phyloP scores from a whole-genome alignment of 2,888 invertebrate species.

The Erpobdella octoculata region DNA sequence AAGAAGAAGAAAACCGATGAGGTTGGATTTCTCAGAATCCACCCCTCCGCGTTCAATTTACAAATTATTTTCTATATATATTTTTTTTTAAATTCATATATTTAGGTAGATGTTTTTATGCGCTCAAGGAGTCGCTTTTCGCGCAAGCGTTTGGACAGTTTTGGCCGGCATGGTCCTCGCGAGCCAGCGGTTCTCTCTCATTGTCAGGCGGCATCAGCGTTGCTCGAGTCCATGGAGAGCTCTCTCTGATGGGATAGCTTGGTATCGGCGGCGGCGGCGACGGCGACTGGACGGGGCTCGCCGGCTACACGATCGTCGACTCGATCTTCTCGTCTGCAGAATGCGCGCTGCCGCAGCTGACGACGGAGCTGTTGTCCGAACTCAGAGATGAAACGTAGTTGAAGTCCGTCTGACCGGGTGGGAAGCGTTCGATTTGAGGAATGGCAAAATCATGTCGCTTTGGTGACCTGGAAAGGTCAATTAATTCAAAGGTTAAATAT shows the following conservation, averaged over 20 bases:
- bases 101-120: no score
- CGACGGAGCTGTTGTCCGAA: background rate
- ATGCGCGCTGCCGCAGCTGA: background rate
- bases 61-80: no score
- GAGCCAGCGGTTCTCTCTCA: no score
- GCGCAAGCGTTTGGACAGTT: no score
- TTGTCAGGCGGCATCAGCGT: no score
- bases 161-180: no score
- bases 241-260: background rate
- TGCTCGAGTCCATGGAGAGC: background rate
- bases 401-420: background rate
- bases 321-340: background rate
- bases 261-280: background rate
- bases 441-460: slow-evolving; percentile 4
- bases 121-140: no score
- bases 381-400: slow-evolving; percentile 8
- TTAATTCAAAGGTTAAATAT: no score
- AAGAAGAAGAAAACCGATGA: no score
- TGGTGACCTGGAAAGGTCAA: background rate
- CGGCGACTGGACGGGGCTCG: background rate
- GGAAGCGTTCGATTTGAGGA: background rate
- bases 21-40: no score
- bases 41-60: no score
- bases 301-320: background rate
- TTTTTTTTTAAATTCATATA: no score